phyloP scores from a whole-genome alignment of 1,140 invertebrate species.

The Heliconius eleuchia region DNA sequence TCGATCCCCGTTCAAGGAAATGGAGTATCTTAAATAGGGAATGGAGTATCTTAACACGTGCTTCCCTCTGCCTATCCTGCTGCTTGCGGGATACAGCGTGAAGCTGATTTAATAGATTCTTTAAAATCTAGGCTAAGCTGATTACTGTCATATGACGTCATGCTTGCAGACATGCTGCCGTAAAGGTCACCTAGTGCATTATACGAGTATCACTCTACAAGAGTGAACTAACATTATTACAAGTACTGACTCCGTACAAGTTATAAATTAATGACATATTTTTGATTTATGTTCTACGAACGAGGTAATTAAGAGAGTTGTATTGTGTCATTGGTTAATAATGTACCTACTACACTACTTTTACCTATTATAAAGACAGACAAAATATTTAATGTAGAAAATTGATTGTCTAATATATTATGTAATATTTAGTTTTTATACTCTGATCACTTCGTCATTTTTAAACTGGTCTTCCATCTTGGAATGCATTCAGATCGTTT shows the following conservation, averaged over 20 bases:
- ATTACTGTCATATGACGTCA: constrained; percentile 55
- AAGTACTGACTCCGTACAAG: background rate
- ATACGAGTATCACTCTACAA: constrained; percentile 14
- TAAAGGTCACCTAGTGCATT: constrained; percentile 60
- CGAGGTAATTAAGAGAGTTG: background rate
- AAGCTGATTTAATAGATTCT: too few species aligned
- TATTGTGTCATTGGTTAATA: background rate
- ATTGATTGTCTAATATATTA: background rate
- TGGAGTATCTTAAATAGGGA: too few species aligned
- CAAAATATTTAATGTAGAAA: background rate
- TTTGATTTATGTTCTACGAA: background rate
- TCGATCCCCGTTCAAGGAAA: too few species aligned
- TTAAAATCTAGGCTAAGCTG: constrained; percentile 45
- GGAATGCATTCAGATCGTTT: constrained; percentile 45
- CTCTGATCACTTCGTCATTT: constrained; percentile 16
- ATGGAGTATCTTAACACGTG: too few species aligned
- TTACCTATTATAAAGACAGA: too few species aligned
- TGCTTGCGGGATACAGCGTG: too few species aligned
- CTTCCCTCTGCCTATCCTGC: too few species aligned
- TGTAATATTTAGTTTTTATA: background rate
- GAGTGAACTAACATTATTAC: constrained; percentile 18
- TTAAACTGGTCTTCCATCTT: constrained; percentile 46
- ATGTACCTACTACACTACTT: background rate
- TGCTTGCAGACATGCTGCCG: constrained; percentile 42
- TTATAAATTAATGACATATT: background rate